Conservation (phyloP, 30 jellyfish, hydroid and myxozoan species). For the Haliclystus octoradiatus region DNA sequence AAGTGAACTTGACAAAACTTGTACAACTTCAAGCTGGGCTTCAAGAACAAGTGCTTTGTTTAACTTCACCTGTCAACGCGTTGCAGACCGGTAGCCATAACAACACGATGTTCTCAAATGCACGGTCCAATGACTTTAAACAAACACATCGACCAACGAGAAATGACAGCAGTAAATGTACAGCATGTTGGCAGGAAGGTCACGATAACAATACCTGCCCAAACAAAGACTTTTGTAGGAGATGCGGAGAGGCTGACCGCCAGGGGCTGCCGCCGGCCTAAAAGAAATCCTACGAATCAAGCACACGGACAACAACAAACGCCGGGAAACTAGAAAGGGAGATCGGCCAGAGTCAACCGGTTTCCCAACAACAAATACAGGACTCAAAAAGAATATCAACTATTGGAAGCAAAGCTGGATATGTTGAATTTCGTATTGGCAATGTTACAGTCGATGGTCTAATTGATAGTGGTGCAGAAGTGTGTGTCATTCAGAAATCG, state of each 20-base stretch:
- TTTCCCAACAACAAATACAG: background rate
- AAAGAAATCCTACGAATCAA: background rate
- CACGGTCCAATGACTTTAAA: too few species aligned
- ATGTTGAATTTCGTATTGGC: background rate
- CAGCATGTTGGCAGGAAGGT: background rate
- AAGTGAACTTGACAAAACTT: background rate
- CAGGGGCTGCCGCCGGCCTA: background rate
- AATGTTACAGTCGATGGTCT: background rate
- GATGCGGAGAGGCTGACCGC: background rate
- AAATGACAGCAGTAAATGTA: background rate
- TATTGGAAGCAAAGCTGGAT: background rate
- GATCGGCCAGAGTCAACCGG: conserved; percentile 4
- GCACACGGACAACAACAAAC: background rate
- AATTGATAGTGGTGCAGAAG: background rate
- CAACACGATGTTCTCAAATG: too few species aligned
- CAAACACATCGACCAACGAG: too few species aligned
- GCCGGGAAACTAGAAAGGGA: background rate
- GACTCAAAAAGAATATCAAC: background rate
- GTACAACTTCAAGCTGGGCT: background rate
- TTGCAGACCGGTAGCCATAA: too few species aligned
- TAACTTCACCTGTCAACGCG: too few species aligned
- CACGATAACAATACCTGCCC: background rate
- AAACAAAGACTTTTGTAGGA: background rate
- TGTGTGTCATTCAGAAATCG: background rate
- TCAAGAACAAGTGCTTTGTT: background rate